Conservation (phyloP, 2,888 invertebrate species). For the Belgica antarctica region DNA sequence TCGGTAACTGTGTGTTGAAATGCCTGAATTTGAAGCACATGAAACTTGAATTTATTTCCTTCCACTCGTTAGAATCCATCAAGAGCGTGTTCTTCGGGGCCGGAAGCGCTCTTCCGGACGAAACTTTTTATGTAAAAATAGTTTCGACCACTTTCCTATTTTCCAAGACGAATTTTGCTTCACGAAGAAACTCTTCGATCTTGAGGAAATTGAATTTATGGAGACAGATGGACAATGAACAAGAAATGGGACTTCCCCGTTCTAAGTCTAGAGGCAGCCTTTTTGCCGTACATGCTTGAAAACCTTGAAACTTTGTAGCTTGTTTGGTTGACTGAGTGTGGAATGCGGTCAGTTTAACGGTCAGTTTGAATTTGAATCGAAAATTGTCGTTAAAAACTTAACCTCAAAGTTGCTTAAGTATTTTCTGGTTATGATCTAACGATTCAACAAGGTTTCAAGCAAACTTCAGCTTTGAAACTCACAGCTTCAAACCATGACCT, state of each 20-base stretch:
- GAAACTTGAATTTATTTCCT: too few relatives aligned
- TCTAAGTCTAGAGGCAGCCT: too few relatives aligned
- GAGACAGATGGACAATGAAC: slow-evolving; percentile 25
- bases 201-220: slow-evolving; percentile 13
- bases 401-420: too few relatives aligned
- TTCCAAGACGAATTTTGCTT: not conserved
- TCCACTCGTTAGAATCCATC: not conserved
- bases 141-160: not conserved
- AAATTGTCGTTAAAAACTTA: too few relatives aligned
- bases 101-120: not conserved
- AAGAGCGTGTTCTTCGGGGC: too few relatives aligned
- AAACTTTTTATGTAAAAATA: slow-evolving; percentile 10
- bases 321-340: not conserved
- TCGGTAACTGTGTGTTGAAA: slow-evolving; percentile 7
- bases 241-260: not conserved
- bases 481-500: too few relatives aligned
- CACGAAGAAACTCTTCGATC: slow-evolving; percentile 4
- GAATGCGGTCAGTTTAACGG: not conserved
- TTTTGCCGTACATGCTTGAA: too few relatives aligned
- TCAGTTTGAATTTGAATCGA: too few relatives aligned
- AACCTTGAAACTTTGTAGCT: not conserved
- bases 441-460: too few relatives aligned
- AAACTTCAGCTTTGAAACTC: too few relatives aligned
- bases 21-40: not conserved
- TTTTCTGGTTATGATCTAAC: too few relatives aligned